phyloP scores from a whole-genome alignment of 2,888 invertebrate genomes.

The Magallana nippona region DNA sequence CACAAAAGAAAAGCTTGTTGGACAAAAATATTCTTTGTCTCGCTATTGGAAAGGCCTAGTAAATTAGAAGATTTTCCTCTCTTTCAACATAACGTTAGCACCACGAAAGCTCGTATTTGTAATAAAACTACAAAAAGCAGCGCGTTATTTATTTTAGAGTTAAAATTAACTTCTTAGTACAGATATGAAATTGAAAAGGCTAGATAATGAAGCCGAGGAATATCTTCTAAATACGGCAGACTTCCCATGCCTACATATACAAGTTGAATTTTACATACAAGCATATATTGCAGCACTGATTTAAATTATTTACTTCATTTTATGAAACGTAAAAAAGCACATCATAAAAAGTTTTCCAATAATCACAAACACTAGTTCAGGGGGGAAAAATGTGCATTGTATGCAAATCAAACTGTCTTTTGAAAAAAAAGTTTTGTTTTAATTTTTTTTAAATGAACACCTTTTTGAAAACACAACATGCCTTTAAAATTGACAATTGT shows the following conservation, averaged over 20 bases:
- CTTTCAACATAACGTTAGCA: background rate
- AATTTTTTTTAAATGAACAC: background rate
- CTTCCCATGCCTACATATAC: constrained; percentile 9
- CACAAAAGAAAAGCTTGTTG: constrained; percentile 28
- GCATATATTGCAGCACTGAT: constrained; percentile 31
- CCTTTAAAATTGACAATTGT: background rate
- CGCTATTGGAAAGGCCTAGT: constrained; percentile 3
- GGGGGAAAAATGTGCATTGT: constrained; percentile 15
- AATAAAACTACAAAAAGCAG: background rate
- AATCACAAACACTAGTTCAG: background rate
- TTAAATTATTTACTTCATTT: constrained; percentile 30
- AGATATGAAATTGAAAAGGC: too few species aligned
- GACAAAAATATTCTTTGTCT: constrained; percentile 30
- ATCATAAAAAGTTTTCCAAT: background rate
- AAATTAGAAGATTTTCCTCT: constrained; percentile 19
- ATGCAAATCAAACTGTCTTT: constrained; percentile 23
- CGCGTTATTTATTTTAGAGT: too few species aligned
- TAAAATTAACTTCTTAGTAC: too few species aligned
- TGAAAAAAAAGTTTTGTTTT: background rate
- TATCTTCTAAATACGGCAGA: constrained; percentile 10
- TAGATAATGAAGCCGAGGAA: background rate
- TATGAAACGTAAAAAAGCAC: constrained; percentile 35
- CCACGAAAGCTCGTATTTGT: constrained; percentile 3
- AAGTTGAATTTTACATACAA: constrained; percentile 26
- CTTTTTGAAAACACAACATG: background rate